Percentiles rank a stretch among this genome's conserved stretches.
phyloP scores from a whole-genome alignment of 2,113 vertebrate genomes.

The Dasypus novemcinctus region DNA sequence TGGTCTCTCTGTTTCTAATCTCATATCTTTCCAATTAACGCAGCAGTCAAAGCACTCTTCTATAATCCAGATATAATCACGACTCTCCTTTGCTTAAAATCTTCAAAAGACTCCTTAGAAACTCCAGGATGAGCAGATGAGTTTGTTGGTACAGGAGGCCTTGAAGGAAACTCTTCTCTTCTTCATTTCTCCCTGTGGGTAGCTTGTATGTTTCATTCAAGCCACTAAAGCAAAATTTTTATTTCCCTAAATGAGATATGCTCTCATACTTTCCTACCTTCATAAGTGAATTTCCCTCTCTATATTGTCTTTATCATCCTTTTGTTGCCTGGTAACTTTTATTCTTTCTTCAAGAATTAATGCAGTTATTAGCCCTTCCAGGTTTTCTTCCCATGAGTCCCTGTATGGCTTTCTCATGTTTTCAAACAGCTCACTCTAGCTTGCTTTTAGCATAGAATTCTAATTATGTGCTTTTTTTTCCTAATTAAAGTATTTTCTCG shows the following conservation, averaged over 20 bases:
- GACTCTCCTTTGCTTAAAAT: not conserved
- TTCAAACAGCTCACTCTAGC: not conserved
- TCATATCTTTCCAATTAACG: not conserved
- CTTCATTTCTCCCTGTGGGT: not conserved
- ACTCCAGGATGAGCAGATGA: not conserved
- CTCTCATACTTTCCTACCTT: not conserved
- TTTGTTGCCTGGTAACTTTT: not conserved
- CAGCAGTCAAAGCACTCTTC: not conserved
- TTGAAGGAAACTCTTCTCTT: not conserved
- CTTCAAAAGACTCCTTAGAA: not conserved
- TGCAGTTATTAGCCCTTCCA: not conserved
- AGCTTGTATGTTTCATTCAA: not conserved
- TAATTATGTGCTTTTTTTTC: not conserved
- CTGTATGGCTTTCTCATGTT: not conserved
- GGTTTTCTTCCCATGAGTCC: not conserved
- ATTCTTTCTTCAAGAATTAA: not conserved
- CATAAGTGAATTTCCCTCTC: not conserved
- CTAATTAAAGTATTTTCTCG: not conserved
- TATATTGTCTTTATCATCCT: not conserved
- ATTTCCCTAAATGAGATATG: not conserved
- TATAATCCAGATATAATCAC: not conserved
- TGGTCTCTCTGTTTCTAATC: not conserved
- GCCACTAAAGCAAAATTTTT: not conserved
- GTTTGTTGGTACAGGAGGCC: not conserved
- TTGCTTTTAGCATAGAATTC: not conserved